A percentile compares a stretch with the other conserved stretches of the same genome.
Evolutionary conservation across 2,888 invertebrate species (phyloP).

Genomic region (Hirudinaria manillensis): DNA sequence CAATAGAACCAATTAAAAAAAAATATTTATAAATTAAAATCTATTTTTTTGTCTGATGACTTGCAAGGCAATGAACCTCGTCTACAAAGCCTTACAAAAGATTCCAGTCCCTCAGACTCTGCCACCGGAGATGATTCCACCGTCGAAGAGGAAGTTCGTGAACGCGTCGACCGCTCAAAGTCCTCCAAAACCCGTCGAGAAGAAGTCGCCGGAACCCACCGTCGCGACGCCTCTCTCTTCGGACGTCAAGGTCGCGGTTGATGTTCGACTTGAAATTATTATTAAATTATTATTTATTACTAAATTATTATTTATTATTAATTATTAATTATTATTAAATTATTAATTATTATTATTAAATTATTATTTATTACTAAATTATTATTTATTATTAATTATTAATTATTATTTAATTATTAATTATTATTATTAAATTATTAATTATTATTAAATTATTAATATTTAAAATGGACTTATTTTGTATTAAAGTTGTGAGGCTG

Average conservation of each 20-base stretch:
- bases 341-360: not conserved
- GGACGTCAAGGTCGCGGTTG: conserved; percentile 6
- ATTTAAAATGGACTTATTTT: too few relatives aligned
- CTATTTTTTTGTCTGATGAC: not conserved
- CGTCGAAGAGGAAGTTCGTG: conserved; percentile 51
- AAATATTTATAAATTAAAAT: too few relatives aligned
- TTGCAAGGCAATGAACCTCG: conserved; percentile 81
- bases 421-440: not conserved
- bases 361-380: not conserved
- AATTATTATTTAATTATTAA: not conserved
- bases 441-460: too few relatives aligned
- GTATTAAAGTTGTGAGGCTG: too few relatives aligned
- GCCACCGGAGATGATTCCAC: conserved; percentile 73
- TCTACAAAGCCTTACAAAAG: conserved; percentile 82
- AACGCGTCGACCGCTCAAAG: not conserved
- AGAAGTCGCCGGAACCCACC: conserved; percentile 3
- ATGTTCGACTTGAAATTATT: not conserved
- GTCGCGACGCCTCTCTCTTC: not conserved
- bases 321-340: not conserved
- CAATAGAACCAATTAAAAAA: too few relatives aligned
- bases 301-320: too few relatives aligned
- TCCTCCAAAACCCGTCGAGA: conserved; percentile 8
- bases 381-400: not conserved
- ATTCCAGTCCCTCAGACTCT: conserved; percentile 80
- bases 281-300: too few relatives aligned